Evolutionary conservation across 2,888 invertebrate genomes (phyloP), one percentile per base, ranked within the genome.

Genomic region (Harpagoxenus sublaevis): DNA sequence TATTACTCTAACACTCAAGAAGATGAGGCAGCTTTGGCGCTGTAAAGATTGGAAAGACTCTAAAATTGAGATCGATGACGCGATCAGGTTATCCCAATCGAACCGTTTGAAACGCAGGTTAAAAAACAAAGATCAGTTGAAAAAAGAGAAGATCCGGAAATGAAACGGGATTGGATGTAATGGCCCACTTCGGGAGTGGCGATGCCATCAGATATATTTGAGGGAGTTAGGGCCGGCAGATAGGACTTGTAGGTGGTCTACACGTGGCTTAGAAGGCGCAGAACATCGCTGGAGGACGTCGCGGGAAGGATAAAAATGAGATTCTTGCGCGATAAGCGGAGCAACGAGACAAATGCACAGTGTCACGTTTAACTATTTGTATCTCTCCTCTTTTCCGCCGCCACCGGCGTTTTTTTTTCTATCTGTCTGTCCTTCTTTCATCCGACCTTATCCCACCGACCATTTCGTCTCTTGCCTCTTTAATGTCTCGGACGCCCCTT

Each of bases 221-320:
- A 5, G 48, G 18, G 84, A n/a, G 86, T 77, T 77, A 55, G 84
- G 86, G 84, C 45, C 39, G 68, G 55, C 55, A 66, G 74, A 86
- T 77, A 75, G 83, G 60, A 77, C 55, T 74, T 42, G 53, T 83
- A 71, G 86, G 60, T 28, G 77, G 18, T 63, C 48, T 51, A 63
- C 15, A n/a, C 9, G 23, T 51, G 84, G n/a, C 35, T 65, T 35
- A 83, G 78, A 70, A 78, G 55, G 68, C 79, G 48, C 66, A 68
- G 74, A 85, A 73, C 70, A 23, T 39, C 23, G 79, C 55, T 18
- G 82, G 77, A 53, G 28, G 74, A 62, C 6, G 39, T 60, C 5
- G 48, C 73, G 45, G 55, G n/a, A 68, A 42, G 84, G 87, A 89
- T 90, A 92, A 92, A 91, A 92, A 92, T 91, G 87, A 84, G 90